Conservation (phyloP, 1,140 invertebrate genomes). For the Magallana gigas region DNA sequence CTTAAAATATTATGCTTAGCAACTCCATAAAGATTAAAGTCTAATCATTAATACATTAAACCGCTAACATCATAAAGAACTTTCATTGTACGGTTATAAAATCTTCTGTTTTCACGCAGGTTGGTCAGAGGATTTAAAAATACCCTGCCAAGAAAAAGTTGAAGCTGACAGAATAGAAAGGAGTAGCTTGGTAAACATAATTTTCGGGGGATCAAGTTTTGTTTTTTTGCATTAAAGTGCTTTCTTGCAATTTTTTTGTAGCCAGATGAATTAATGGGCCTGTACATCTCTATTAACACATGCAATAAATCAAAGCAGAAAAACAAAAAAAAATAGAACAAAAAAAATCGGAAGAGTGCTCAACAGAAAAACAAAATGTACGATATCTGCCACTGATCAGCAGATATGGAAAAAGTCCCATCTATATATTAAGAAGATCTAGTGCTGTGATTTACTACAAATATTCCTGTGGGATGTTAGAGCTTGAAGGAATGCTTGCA, state of each 20-base stretch:
- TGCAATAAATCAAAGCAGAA: not conserved
- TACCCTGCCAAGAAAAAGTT: not conserved
- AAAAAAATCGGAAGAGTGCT: too few species aligned
- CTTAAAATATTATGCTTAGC: slow-evolving; percentile 10
- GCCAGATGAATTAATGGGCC: not conserved
- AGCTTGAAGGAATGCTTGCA: not conserved
- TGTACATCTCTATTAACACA: not conserved
- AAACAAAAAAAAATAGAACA: not conserved
- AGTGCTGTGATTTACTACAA: not conserved
- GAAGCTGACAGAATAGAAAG: too few species aligned
- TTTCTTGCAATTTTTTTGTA: too few species aligned
- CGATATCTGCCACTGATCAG: slow-evolving; percentile 2
- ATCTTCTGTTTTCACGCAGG: not conserved
- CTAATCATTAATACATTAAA: not conserved
- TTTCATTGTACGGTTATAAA: not conserved
- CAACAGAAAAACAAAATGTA: not conserved
- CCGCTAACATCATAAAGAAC: not conserved
- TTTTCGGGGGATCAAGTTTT: not conserved
- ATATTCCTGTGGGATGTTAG: not conserved
- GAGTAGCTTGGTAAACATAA: not conserved
- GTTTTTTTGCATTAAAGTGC: too few species aligned
- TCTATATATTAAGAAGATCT: not conserved
- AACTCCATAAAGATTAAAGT: not conserved
- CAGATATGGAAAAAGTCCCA: not conserved
- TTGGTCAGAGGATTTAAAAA: not conserved